Percentiles rank a stretch among this genome's conserved stretches.
phyloP scores from a whole-genome alignment of 2,797 vertebrate genomes.

The Gobio occitaniae region DNA sequence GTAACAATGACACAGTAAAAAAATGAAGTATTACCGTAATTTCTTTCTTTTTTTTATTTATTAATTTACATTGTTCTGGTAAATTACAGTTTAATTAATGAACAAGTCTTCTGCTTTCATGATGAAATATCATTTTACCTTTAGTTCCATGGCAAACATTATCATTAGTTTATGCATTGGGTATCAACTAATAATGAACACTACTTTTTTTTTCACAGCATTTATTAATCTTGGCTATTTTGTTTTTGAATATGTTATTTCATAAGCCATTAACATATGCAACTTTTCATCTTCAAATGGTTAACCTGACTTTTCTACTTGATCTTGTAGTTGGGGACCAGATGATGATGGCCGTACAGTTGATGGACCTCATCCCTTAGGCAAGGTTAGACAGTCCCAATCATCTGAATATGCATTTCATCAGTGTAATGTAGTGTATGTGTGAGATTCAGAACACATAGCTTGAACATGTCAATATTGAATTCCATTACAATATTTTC shows the following conservation, averaged over 20 bases:
- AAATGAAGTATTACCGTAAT: no score
- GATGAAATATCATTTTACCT: background rate
- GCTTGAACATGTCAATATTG: background rate
- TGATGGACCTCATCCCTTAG: conserved; percentile 95
- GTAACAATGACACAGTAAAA: no score
- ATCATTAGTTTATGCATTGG: background rate
- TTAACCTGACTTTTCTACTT: conserved; percentile 19
- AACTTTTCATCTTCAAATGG: background rate
- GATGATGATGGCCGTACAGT: conserved; percentile 96
- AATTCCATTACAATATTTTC: background rate
- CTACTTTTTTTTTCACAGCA: background rate
- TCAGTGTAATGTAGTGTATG: background rate
- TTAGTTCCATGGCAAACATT: background rate
- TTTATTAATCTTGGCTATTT: background rate
- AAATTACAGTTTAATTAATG: no score
- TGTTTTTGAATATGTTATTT: background rate
- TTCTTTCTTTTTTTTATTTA: no score
- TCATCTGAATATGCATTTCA: background rate
- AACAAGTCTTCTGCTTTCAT: no score
- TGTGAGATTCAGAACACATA: background rate
- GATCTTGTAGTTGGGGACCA: conserved; percentile 90
- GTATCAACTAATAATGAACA: background rate
- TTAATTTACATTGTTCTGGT: no score
- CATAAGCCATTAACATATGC: background rate
- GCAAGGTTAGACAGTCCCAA: conserved; percentile 81